Evolutionary conservation across 2,113 vertebrate genomes (phyloP).

Genomic region (Helogale parvula): DNA sequence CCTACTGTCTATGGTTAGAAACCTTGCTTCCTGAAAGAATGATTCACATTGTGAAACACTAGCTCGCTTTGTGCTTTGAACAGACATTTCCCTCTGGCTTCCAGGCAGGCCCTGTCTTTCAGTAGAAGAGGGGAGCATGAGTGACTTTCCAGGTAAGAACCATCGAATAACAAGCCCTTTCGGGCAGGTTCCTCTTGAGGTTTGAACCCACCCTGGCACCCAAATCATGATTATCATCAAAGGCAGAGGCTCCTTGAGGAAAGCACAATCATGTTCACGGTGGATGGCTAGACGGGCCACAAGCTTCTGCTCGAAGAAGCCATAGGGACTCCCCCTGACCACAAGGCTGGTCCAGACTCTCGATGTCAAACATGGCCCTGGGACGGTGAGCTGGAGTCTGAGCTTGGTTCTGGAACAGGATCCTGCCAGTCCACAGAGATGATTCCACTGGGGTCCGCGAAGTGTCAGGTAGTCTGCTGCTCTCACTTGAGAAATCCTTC

Average conservation of each 20-base stretch:
- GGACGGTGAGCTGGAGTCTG: background rate
- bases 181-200: background rate
- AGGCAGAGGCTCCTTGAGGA: background rate
- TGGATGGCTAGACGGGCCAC: background rate
- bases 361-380: background rate
- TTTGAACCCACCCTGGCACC: background rate
- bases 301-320: background rate
- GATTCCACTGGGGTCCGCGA: background rate
- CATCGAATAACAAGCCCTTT: background rate
- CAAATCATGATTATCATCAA: background rate
- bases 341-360: background rate
- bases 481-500: constrained; percentile 1
- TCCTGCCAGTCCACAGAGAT: rapidly evolving
- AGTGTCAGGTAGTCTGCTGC: background rate
- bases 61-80: background rate
- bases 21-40: background rate
- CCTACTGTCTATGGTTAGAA: background rate
- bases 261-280: background rate
- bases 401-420: background rate
- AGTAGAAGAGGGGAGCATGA: rapidly evolving
- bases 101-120: background rate
- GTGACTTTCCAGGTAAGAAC: background rate
- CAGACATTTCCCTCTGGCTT: no score
- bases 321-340: no score
- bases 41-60: background rate